These are phyloP conservation scores for Melanostigma gelatinosum DNA, from an alignment of 2,113 vertebrate species.

Conservation along the genomic window DNA sequence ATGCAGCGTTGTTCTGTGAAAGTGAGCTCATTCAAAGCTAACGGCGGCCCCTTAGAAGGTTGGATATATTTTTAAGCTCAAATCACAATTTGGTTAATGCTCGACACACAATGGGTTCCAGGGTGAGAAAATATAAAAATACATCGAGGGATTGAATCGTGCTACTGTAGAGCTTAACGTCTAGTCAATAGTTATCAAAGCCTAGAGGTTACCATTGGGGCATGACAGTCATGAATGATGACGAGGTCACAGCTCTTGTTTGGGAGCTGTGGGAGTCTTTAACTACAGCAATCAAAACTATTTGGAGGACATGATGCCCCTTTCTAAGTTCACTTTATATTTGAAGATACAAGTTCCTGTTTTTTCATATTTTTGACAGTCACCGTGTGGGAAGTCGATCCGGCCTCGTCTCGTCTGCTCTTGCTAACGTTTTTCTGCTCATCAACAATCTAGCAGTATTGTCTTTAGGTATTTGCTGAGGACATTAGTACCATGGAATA, in stretches of 20 bases:
- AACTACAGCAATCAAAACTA: neutral
- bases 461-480: neutral
- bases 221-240: too few relatives aligned
- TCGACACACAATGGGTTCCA: too few relatives aligned
- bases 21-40: neutral
- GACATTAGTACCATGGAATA: neutral
- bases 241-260: too few relatives aligned
- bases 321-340: neutral
- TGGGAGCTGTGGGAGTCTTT: neutral
- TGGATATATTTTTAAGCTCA: neutral
- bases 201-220: too few relatives aligned
- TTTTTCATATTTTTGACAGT: neutral
- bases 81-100: neutral
- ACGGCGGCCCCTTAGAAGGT: neutral
- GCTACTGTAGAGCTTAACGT: neutral
- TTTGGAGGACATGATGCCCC: neutral
- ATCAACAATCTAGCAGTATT: neutral
- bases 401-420: neutral
- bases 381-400: neutral
- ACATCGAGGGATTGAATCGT: neutral
- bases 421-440: neutral
- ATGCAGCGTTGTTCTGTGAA: neutral
- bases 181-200: neutral
- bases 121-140: too few relatives aligned
- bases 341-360: neutral